Conservation (phyloP, 1,140 invertebrate species). For the Thereuonema tuberculata region DNA sequence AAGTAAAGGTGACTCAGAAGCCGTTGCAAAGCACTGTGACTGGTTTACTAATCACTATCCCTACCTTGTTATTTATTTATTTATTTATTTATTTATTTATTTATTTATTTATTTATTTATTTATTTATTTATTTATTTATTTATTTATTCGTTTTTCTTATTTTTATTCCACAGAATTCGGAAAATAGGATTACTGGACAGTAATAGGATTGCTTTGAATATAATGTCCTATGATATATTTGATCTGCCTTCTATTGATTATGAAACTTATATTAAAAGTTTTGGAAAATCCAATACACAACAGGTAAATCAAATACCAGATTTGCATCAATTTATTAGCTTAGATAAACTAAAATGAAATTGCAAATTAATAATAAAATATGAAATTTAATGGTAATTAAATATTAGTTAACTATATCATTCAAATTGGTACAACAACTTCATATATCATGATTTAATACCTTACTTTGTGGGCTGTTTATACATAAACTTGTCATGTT, state of each 20-base stretch:
- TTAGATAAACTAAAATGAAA: too few species aligned
- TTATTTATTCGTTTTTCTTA: too few species aligned
- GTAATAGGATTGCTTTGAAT: conserved; percentile 58
- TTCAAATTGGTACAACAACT: too few species aligned
- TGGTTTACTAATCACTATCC: too few species aligned
- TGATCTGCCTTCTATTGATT: conserved; percentile 55
- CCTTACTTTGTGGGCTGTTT: too few species aligned
- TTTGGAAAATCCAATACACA: conserved; percentile 50
- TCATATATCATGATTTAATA: too few species aligned
- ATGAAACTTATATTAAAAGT: conserved; percentile 57
- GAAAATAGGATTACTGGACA: conserved; percentile 37
- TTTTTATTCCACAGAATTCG: not conserved
- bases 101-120: too few species aligned
- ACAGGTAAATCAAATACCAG: conserved; percentile 27
- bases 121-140: not conserved
- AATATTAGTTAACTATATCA: conserved; percentile 8
- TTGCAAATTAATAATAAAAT: not conserved
- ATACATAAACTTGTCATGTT: too few species aligned
- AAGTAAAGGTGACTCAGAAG: too few species aligned
- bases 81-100: not conserved
- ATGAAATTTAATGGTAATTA: not conserved
- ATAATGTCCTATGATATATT: conserved; percentile 48
- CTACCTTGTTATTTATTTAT: too few species aligned
- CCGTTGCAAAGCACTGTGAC: too few species aligned
- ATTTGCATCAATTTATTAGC: too few species aligned